Percentiles rank a stretch among this genome's conserved stretches.
phyloP scores from a whole-genome alignment of 2,888 invertebrate genomes.

The Protodeltote pygarga region DNA sequence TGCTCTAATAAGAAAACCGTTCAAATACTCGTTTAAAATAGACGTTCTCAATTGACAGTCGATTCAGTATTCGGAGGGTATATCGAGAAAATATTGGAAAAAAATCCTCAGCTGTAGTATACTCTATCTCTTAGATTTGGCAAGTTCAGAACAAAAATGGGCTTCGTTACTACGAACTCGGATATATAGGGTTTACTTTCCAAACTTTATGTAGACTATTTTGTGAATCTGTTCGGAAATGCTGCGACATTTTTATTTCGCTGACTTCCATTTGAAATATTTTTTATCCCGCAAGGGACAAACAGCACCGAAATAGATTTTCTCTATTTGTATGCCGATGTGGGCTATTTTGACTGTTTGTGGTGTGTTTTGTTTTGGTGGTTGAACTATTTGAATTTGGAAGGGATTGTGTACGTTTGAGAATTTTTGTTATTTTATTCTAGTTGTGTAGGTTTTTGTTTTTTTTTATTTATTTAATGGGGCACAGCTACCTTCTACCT shows the following conservation, averaged over 20 bases:
- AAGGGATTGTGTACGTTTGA: neutral
- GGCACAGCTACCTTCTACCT: too few species aligned
- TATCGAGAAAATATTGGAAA: too few species aligned
- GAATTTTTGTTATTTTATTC: neutral
- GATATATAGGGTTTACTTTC: neutral
- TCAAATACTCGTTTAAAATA: too few species aligned
- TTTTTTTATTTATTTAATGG: too few species aligned
- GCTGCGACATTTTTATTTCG: slow-evolving; percentile 14
- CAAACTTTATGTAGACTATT: neutral
- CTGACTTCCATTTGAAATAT: slow-evolving; percentile 25
- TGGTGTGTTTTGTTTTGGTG: slow-evolving; percentile 16
- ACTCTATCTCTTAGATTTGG: neutral
- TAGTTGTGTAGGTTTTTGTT: neutral
- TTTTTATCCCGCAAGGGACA: slow-evolving; percentile 13
- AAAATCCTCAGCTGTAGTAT: too few species aligned
- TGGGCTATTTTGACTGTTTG: slow-evolving; percentile 21
- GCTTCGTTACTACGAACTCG: neutral
- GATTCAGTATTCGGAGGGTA: too few species aligned
- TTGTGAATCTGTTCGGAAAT: neutral
- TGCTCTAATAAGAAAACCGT: too few species aligned
- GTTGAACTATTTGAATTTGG: slow-evolving; percentile 20
- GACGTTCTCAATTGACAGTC: too few species aligned
- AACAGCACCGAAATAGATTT: slow-evolving; percentile 18
- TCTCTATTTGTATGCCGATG: slow-evolving; percentile 28
- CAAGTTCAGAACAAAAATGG: neutral